Evolutionary conservation across 1,140 invertebrate genomes (phyloP), one percentile per base, ranked within the genome.

Genomic region (Heliconius melpomene): DNA sequence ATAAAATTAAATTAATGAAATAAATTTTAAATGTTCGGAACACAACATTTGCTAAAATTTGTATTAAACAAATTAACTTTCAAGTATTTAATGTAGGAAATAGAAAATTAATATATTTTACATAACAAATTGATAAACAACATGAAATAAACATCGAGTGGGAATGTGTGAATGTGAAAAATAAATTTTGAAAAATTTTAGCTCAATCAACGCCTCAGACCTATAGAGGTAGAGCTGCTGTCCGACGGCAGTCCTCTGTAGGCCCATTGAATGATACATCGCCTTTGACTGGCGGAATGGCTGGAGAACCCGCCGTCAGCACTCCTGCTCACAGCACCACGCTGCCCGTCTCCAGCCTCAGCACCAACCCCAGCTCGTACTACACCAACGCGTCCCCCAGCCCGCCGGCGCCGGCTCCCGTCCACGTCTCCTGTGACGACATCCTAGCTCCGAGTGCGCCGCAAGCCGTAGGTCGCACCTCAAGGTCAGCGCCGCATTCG

Each of bases 121-220:
- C 20, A 23, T 26, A 60, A 60, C 1, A 66, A 26, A 18, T 66
- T 13, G 0, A 11, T 26, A 13, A 9, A 29, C 26, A 23, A 23
- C 1, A 57, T n/a, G 8, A 57, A 23, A 23, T 57, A 57, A 75
- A 23, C 50, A 23, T 60, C 18, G 18, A 38, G 20, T 70, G 26
- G 57, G 26, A 2, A 72, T 18, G 50, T 52, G 7, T 52, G 54
- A 60, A 60, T 60, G 54, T 60, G 8, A 50, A 77, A 77, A 71
- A 71, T 26, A n/a, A 16, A 26, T 46, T 77, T 73, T 50, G 20
- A 80, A 52, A 18, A 20, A 77, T 80, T 91, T 23, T 90, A 95
- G 94, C 94, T 18, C 95, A 95, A 93, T 95, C 95, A 20, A 95
- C 95, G 74, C 95, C 95, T 16, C 95, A 95, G 84, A 95, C 95